Conservation (phyloP, 2,888 invertebrate genomes). For the Eilema caniola region DNA sequence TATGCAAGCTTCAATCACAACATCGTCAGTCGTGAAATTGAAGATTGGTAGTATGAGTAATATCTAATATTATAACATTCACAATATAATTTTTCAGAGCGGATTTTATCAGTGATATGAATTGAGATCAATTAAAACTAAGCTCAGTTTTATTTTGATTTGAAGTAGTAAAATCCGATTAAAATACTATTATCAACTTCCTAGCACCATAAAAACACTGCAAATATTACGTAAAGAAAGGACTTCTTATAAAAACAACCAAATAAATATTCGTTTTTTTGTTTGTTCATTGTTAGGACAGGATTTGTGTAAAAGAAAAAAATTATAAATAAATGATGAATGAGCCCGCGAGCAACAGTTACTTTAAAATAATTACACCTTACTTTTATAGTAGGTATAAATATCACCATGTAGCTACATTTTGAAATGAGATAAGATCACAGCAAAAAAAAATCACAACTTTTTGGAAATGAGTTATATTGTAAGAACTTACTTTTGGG, state of each 20-base stretch:
- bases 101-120: not conserved
- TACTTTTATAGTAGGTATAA: too few species aligned
- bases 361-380: not conserved
- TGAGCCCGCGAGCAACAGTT: too few species aligned
- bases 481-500: not conserved
- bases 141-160: not conserved
- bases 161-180: too few species aligned
- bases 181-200: not conserved
- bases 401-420: not conserved
- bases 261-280: too few species aligned
- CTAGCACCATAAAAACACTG: too few species aligned
- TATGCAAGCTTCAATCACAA: constrained; percentile 12
- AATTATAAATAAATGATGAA: too few species aligned
- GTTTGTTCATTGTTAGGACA: too few species aligned
- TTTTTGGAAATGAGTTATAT: not conserved
- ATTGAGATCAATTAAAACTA: not conserved
- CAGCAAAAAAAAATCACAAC: not conserved
- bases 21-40: constrained; percentile 8
- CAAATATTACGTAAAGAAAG: too few species aligned
- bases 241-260: too few species aligned
- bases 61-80: not conserved
- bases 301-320: too few species aligned
- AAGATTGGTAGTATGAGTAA: not conserved
- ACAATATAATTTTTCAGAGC: not conserved
- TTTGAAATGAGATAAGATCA: not conserved